A percentile compares a stretch with the other conserved stretches of the same genome.
phyloP scores from a whole-genome alignment of 2,113 vertebrate genomes.

The human region GRCh38 chr13:25530001-25530500 shows the following conservation, averaged over 20 bases:
- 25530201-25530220: not conserved
- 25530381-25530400: not conserved
- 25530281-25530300: not conserved
- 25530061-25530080: constrained; percentile 99
- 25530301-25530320: not conserved
- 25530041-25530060: constrained; percentile 99
- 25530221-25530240: not conserved
- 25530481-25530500: not conserved
- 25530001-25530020: constrained; percentile 97
- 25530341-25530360: not conserved
- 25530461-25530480: not conserved
- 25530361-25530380: not conserved
- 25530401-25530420: not conserved
- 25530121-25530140: not conserved
- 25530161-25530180: not conserved
- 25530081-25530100: constrained; percentile 99
- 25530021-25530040: constrained; percentile 99
- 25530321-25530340: not conserved
- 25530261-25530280: not conserved
- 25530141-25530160: not conserved
- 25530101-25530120: constrained; percentile 53
- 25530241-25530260: not conserved
- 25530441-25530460: not conserved
- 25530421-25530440: not conserved
- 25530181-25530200: not conserved